Base-by-base conservation (phyloP, 2,797 vertebrate species). In the Masticophis lateralis region DNA sequence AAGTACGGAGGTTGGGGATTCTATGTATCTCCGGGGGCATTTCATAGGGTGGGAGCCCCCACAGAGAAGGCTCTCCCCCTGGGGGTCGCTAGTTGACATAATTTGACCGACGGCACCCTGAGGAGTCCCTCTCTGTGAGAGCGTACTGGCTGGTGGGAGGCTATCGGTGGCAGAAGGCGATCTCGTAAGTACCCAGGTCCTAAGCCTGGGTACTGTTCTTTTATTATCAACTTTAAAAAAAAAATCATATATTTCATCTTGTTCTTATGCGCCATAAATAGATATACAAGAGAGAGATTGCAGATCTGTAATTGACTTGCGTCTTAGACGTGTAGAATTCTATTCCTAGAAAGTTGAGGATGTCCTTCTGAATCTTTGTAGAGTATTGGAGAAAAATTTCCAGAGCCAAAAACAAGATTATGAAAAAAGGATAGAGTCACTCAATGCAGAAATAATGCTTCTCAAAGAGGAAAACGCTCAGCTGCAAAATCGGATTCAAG, bases 321-420 rank as follows among this genome's bases (percentile, higher is more conserved):
- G 1, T 57, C 91, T 16, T 0, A 0, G 43, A 18, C 6, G 3
- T 18, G 60, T 18, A 11, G 0, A 1, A 61, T 47, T 47, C 10
- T 83, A 3, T 83, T 83, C 9, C 37, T 47, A 83, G 59, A 55
- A 91, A 93, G 89, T 10, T 4, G 1, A n/a, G 27, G 28, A 2
- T 10, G 10, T 92, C 0, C 0, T 57, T 91, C 91, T 94, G 2
- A 88, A 93, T 32, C 63, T 94, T 25, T 61, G 56, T 95, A 99
- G 99, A 94, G 98, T 98, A 88, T 98, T 99, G 63, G 99, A 99
- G 97, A 99, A 99, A 96, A 98, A 98, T 94, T 97, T 97, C 93
- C 98, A 98, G 90, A 98, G 98, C 94, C 98, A 98, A 97, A 98
- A 97, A 37, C 98, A 98, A 90, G 98, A 99, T 93, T 98, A 98